Percentiles rank a stretch among this genome's conserved stretches.
Evolutionary conservation across 2,113 vertebrate species (phyloP).

Genomic region (Stegastes partitus): DNA sequence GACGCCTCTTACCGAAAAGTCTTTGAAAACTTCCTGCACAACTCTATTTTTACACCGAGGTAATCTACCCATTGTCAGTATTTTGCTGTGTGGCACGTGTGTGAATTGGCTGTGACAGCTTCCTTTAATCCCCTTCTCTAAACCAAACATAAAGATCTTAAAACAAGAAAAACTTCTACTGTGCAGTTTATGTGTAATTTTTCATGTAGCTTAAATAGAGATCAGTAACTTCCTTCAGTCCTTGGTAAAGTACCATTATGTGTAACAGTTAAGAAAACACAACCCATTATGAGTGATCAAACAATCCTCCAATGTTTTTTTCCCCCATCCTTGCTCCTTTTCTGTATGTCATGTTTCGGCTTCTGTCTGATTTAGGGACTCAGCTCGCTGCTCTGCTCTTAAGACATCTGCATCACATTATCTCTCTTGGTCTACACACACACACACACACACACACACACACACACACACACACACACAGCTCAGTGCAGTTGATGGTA

Average conservation of each 20-base stretch:
- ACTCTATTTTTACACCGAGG: slow-evolving; percentile 97
- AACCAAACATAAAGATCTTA: no score
- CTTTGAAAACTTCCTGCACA: slow-evolving; percentile 98
- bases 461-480: slow-evolving; percentile 22
- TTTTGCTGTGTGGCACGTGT: not conserved
- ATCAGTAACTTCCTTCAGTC: not conserved
- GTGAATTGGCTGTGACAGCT: no score
- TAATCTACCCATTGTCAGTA: slow-evolving; percentile 56
- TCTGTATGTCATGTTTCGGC: slow-evolving; percentile 7
- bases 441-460: slow-evolving; percentile 11
- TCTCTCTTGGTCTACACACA: slow-evolving; percentile 17
- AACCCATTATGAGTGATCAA: no score
- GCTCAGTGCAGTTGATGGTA: slow-evolving; percentile 18
- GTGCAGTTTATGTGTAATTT: not conserved
- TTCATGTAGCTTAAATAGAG: not conserved
- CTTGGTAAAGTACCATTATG: no score
- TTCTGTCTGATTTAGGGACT: slow-evolving; percentile 19
- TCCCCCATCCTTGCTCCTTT: not conserved
- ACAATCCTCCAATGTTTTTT: no score
- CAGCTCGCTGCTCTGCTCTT: not conserved
- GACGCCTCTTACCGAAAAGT: slow-evolving; percentile 95
- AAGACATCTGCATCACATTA: slow-evolving; percentile 53
- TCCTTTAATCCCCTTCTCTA: not conserved
- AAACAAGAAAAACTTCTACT: not conserved
- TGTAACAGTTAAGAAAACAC: no score